Conservation (phyloP, 2,888 invertebrate genomes). For the Phaonia tiefii region DNA sequence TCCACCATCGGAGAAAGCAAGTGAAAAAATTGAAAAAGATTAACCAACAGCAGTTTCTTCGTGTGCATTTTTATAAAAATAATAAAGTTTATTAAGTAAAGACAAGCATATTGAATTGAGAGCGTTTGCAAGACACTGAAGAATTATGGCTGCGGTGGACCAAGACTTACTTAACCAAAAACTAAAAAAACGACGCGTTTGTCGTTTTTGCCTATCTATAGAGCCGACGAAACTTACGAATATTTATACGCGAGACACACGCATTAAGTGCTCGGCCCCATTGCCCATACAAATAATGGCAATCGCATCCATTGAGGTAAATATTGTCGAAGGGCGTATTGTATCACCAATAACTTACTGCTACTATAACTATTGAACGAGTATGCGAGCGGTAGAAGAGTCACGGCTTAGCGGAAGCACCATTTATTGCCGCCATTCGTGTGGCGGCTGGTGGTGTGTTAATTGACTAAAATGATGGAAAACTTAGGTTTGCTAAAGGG, state of each 20-base stretch:
- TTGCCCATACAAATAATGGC: slow-evolving; percentile 89
- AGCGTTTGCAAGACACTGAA: background rate
- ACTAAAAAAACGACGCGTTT: slow-evolving; percentile 85
- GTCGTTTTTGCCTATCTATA: slow-evolving; percentile 88
- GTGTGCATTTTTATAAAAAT: too few species aligned
- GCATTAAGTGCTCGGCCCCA: slow-evolving; percentile 84
- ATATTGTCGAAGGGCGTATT: slow-evolving; percentile 47
- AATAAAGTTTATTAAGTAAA: too few species aligned
- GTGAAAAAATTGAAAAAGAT: background rate
- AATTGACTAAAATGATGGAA: slow-evolving; percentile 32
- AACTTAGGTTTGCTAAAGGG: too few species aligned
- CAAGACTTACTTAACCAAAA: slow-evolving; percentile 70
- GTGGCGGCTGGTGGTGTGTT: slow-evolving; percentile 40
- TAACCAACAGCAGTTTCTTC: background rate
- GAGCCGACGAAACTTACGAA: slow-evolving; percentile 83
- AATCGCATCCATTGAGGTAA: slow-evolving; percentile 89
- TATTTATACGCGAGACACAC: slow-evolving; percentile 84
- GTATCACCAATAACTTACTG: too few species aligned
- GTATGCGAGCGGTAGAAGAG: slow-evolving; percentile 28
- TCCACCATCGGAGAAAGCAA: slow-evolving; percentile 46
- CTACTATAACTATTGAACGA: background rate
- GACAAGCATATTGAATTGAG: too few species aligned
- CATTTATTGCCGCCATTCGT: slow-evolving; percentile 26
- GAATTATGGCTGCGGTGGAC: slow-evolving; percentile 42
- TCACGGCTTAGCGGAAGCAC: slow-evolving; percentile 49